Base-by-base conservation (phyloP, 2,888 invertebrate species). In the Cremastinae sp. region DNA sequence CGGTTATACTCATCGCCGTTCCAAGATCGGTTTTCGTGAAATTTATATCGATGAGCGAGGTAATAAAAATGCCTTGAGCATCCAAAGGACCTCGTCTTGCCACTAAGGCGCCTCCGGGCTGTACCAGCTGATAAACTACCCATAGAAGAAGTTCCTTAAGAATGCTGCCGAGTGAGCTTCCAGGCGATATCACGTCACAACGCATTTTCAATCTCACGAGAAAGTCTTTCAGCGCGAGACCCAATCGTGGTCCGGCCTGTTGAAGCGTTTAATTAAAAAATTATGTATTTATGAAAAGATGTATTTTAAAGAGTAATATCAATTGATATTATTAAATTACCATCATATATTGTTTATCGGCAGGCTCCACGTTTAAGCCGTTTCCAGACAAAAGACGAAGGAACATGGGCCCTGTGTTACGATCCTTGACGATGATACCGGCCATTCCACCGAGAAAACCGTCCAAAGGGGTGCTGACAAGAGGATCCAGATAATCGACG, bases 221-320 rank as follows among this genome's bases (percentile, higher is more conserved):
- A 81, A 96, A 93, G 84, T 95, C 94, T 83, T 94, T 93, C 78
- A 95, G 90, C 49, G 94, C 93, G 85, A 93, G 93, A 88, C 94
- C 95, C 81, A 95, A 92, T 77, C 94, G 94, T 12, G 95, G 95
- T 5, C 96, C 96, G 81, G 94, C 95, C 95, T 95, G 28, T 59
- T n/a, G n/a, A n/a, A n/a, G n/a, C n/a, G n/a, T n/a, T n/a, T n/a
- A n/a, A n/a, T n/a, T n/a, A n/a, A n/a, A n/a, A n/a, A n/a, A n/a
- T n/a, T n/a, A n/a, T n/a, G n/a, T n/a, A n/a, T n/a, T n/a, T n/a
- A n/a, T n/a, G n/a, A n/a, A n/a, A n/a, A n/a, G n/a, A n/a, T n/a
- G n/a, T n/a, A n/a, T n/a, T n/a, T n/a, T n/a, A n/a, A n/a, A n/a
- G n/a, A n/a, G n/a, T n/a, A n/a, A n/a, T n/a, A n/a, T n/a, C 45